Base-by-base conservation (phyloP, 2,113 vertebrate species). In the Meriones unguiculatus region DNA sequence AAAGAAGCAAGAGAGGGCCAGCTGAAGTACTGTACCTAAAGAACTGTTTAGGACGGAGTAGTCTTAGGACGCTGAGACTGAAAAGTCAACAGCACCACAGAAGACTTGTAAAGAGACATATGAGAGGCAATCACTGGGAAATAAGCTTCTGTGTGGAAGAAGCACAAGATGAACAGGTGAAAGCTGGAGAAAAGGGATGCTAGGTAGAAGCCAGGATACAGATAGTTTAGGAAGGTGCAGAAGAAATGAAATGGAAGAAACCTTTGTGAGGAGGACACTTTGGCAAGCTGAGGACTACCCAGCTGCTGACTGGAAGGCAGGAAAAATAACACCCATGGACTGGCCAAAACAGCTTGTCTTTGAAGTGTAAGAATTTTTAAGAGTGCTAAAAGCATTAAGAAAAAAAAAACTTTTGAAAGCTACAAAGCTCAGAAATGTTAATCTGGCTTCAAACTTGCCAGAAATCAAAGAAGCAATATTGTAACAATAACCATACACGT, bases 361-460 rank as follows among this genome's bases (percentile, higher is more conserved):
- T 84, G 3, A 96, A 87, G 59, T 73, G 2, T 73, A 72, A 82
- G 18, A 93, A 62, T 90, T 46, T 91, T 78, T 52, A 81, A 62
- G 30, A 18, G 30, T 17, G 28, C 59, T 17, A 54, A 85, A 94
- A 87, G 25, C 38, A 94, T 78, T 35, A 69, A 86, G 52, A 75
- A 2, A 93, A 80, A 32, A 12, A 50, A 10, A 73, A 73, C 22
- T 75, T 82, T 82, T 59, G 6, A 62, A 78, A 41, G 22, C 50
- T 64, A 69, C 54, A 81, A 59, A 84, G 52, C n/a, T 35, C 20
- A 35, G n/a, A 52, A 88, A n/a, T 25, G 38, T 38, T 24, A 87
- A 18, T 52, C 22, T 38, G 22, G 54, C 59, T 80, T 91, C 76
- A 28, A 94, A 88, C 32, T 57, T 90, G 80, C 12, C 41, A 73